Base-by-base conservation (phyloP, 2,113 vertebrate genomes). In the Coreoperca whiteheadi region DNA sequence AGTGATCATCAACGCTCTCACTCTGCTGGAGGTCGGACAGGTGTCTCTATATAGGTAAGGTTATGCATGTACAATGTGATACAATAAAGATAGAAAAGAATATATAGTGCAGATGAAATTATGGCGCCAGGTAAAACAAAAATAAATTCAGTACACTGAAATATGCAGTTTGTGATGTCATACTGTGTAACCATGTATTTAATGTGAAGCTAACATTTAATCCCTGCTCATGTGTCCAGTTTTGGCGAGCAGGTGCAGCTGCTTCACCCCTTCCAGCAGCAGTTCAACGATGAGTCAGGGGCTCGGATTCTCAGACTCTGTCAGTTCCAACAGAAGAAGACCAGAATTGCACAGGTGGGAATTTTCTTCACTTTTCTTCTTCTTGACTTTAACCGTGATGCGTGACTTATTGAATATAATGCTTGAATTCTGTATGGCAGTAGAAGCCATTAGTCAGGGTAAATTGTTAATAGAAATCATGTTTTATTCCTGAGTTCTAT, bases 241-340 rank as follows among this genome's bases (percentile, higher is more conserved):
- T 99, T 99, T 92, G 98, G 98, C 32, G 98, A 99, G 81, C 96
- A 96, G 0, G 96, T 98, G 78, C 98, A 97, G 88, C 94, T 99
- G 50, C 95, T 99, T 77, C 98, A 99, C 76, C 98, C 98, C 0
- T 99, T 99, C 95, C 97, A 98, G 0, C 97, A 99, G 76, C 98
- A 96, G 91, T 99, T 99, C 82, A 97, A 83, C 82, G 97, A 99
- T 23, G 95, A 96, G 79, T 97, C 97, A 0, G 98, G 98, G 21
- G 96, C 97, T 43, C 96, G 95, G 82, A 97, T 99, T 81, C 85
- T 99, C 68, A 90, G 96, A 14, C 96, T 97, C 25, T 99, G 98
- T 93, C 97, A 96, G 93, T 99, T 99, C 91, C 97, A 99, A 56
- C 98, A 99, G 92, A 99, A 98, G 95, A 99, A 99, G 94, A 99